A percentile compares a stretch with the other conserved stretches of the same genome.
Evolutionary conservation across 2,888 invertebrate species (phyloP).

Genomic region (Tetrapedia diversipes): DNA sequence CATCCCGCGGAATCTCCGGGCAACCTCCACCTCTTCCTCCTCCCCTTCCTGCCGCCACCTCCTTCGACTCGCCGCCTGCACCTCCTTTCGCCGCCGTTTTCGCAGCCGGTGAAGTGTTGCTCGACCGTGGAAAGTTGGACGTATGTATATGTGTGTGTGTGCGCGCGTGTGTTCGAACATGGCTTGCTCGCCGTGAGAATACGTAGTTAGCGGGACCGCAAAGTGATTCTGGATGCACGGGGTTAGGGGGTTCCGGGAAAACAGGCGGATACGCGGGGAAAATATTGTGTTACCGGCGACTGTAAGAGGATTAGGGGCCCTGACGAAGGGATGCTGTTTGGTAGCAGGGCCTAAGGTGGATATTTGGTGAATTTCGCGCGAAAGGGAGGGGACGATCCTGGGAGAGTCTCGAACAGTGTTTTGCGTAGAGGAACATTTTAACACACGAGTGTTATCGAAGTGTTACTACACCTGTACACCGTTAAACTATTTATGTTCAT

Average conservation of each 20-base stretch:
- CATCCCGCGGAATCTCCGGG: conserved; percentile 61
- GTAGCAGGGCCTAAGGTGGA: background rate
- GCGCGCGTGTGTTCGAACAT: background rate
- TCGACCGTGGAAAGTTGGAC: conserved; percentile 41
- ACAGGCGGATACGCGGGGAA: background rate
- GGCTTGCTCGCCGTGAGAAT: background rate
- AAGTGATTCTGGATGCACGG: background rate
- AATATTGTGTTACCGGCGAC: background rate
- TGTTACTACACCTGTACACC: too few relatives aligned
- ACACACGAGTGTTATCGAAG: too few relatives aligned
- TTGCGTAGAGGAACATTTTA: too few relatives aligned
- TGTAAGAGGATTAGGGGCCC: conserved; percentile 5
- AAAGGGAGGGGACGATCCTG: too few relatives aligned
- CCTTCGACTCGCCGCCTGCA: conserved; percentile 13
- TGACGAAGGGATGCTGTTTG: too few relatives aligned
- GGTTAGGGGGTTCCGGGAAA: background rate
- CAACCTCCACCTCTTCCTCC: conserved; percentile 41
- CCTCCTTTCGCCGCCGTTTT: conserved; percentile 35
- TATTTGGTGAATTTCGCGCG: background rate
- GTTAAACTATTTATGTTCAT: too few relatives aligned
- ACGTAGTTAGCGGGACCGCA: background rate
- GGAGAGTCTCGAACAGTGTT: too few relatives aligned
- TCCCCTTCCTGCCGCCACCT: background rate
- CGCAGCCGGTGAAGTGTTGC: conserved; percentile 39
- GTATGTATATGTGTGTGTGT: too few relatives aligned